These are phyloP conservation scores for Pao palembangensis DNA, from an alignment of 2,113 vertebrate genomes.

Conservation along the genomic window DNA sequence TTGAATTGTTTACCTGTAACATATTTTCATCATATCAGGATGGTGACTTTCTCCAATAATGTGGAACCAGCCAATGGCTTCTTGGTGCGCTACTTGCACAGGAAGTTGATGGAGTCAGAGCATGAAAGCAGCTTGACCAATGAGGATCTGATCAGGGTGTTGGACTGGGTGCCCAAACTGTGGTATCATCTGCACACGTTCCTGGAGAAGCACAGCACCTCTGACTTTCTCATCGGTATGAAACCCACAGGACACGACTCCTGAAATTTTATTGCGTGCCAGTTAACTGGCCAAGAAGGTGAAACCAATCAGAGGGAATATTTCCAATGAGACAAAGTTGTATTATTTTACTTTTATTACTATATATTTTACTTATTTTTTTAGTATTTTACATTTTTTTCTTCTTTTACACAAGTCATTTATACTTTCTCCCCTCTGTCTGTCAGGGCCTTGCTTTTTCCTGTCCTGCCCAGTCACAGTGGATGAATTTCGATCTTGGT, in stretches of 20 bases:
- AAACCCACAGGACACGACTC: background rate
- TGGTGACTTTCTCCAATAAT: constrained; percentile 97
- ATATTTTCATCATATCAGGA: constrained; percentile 66
- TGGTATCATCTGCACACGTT: constrained; percentile 99
- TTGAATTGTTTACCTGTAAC: background rate
- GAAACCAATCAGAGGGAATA: no score
- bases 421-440: background rate
- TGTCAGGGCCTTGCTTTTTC: constrained; percentile 94
- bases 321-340: no score
- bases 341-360: no score
- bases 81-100: constrained; percentile 90
- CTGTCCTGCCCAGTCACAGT: constrained; percentile 94
- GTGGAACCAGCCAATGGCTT: constrained; percentile 98
- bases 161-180: constrained; percentile 97
- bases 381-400: no score
- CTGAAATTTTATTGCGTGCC: no score
- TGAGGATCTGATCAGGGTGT: constrained; percentile 87
- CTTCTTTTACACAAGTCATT: background rate
- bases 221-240: constrained; percentile 96
- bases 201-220: constrained; percentile 97
- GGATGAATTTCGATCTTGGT: constrained; percentile 95
- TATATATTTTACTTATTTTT: no score
- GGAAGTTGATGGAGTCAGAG: constrained; percentile 94
- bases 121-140: constrained; percentile 84
- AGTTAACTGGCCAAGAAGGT: background rate